phyloP scores from a whole-genome alignment of 2,888 invertebrate species.

The Asteroscopus sphinx region DNA sequence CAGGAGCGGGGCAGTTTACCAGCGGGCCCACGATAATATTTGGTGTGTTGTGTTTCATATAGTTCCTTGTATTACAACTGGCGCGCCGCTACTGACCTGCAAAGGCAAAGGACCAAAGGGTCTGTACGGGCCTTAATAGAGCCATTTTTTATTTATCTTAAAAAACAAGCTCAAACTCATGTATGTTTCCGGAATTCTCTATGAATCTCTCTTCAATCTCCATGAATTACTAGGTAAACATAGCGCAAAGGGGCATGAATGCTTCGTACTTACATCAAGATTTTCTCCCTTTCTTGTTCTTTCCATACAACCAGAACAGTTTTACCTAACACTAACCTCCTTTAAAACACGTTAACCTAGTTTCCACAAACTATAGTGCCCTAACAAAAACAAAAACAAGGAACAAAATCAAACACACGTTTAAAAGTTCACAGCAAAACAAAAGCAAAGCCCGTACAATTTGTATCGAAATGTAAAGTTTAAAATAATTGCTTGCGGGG shows the following conservation, averaged over 20 bases:
- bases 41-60: too few species aligned
- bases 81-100: too few species aligned
- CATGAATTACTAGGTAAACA: slow-evolving; percentile 7
- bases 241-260: slow-evolving; percentile 2
- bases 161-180: neutral
- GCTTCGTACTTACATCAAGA: slow-evolving; percentile 11
- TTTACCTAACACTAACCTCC: slow-evolving; percentile 35
- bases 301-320: slow-evolving; percentile 25
- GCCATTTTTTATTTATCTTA: neutral
- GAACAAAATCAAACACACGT: slow-evolving; percentile 52
- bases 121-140: too few species aligned
- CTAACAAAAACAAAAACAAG: slow-evolving; percentile 46
- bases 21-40: too few species aligned
- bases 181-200: neutral
- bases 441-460: slow-evolving; percentile 42
- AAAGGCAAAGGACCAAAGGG: too few species aligned
- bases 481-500: slow-evolving; percentile 55
- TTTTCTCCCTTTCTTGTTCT: slow-evolving; percentile 23
- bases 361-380: slow-evolving; percentile 32
- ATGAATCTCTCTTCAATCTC: slow-evolving; percentile 1
- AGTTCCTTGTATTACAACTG: too few species aligned
- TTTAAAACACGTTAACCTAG: slow-evolving; percentile 49
- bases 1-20: too few species aligned
- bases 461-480: slow-evolving; percentile 59
- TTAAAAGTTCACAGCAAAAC: slow-evolving; percentile 48